These are phyloP conservation scores for Saccostrea glomerata DNA, from an alignment of 1,140 invertebrate species.

Conservation along the genomic window DNA sequence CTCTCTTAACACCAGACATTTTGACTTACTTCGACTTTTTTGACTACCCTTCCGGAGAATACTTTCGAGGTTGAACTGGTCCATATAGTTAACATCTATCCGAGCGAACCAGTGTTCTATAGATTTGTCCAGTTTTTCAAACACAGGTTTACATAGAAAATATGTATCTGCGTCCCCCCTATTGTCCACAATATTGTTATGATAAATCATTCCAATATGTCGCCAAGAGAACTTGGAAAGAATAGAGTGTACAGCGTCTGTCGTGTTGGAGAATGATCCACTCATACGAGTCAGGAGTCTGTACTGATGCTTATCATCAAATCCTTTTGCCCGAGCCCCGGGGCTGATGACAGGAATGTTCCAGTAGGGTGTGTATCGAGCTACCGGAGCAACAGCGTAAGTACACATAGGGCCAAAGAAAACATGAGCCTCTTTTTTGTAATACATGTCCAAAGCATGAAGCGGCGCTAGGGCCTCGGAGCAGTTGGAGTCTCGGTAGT, in stretches of 20 bases:
- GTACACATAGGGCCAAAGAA: too few species aligned
- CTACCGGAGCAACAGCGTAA: slow-evolving; percentile 94
- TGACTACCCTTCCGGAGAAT: not conserved
- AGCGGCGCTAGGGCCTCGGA: too few species aligned
- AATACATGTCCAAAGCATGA: too few species aligned
- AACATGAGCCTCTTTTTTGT: too few species aligned
- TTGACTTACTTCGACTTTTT: not conserved
- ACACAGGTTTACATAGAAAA: slow-evolving; percentile 7
- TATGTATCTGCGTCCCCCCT: not conserved
- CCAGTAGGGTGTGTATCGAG: slow-evolving; percentile 91
- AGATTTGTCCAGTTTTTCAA: not conserved
- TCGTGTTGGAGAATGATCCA: slow-evolving; percentile 82
- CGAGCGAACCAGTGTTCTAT: not conserved
- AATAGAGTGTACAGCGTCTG: slow-evolving; percentile 84
- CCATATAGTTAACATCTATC: not conserved
- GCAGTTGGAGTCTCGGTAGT: slow-evolving; percentile 68
- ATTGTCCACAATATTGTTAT: slow-evolving; percentile 57
- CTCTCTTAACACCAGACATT: too few species aligned
- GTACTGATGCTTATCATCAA: slow-evolving; percentile 78
- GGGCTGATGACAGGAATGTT: slow-evolving; percentile 91
- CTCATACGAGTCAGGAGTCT: slow-evolving; percentile 68
- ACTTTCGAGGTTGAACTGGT: not conserved
- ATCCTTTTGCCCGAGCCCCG: slow-evolving; percentile 89
- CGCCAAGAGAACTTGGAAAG: slow-evolving; percentile 87
- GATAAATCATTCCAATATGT: slow-evolving; percentile 79